Evolutionary conservation across 2,113 vertebrate species (phyloP).

Genomic region (Calyptommatus sinebrachiatus): DNA sequence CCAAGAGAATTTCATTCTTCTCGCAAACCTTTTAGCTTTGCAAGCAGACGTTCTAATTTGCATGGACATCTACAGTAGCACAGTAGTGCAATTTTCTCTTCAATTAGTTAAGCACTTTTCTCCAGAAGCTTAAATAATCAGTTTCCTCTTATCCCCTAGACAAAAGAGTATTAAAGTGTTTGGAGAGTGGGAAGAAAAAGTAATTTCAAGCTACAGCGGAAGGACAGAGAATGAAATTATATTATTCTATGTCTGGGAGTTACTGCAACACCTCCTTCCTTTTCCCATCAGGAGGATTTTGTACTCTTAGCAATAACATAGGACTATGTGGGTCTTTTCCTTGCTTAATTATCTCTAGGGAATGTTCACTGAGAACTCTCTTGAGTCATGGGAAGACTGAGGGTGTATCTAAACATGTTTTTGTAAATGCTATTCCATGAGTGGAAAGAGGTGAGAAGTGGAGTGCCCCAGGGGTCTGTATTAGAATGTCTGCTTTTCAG

Average conservation of each 20-base stretch:
- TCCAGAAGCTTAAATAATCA: conserved; percentile 21
- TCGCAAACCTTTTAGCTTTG: conserved; percentile 8
- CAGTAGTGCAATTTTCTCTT: conserved; percentile 7
- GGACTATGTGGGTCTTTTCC: no score
- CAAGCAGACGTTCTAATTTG: conserved; percentile 8
- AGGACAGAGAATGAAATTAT: conserved; percentile 13
- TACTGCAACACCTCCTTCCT: neutral
- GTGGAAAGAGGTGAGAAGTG: no score
- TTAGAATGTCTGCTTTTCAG: no score
- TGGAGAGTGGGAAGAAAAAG: conserved; percentile 19
- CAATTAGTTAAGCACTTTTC: conserved; percentile 17
- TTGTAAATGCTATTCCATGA: no score
- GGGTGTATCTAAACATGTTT: no score
- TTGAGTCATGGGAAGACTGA: no score
- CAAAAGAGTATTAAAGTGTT: conserved; percentile 15
- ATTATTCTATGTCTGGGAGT: conserved; percentile 6
- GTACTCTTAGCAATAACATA: no score
- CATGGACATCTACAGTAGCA: conserved; percentile 5
- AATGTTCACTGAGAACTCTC: no score
- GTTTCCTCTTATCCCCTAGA: conserved; percentile 26
- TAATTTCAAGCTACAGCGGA: conserved; percentile 31
- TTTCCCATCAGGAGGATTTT: neutral
- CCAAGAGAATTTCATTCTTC: neutral
- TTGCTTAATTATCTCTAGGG: no score
- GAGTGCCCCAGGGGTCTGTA: no score